phyloP scores from a whole-genome alignment of 1,140 invertebrate genomes.

The Riptortus pedestris region DNA sequence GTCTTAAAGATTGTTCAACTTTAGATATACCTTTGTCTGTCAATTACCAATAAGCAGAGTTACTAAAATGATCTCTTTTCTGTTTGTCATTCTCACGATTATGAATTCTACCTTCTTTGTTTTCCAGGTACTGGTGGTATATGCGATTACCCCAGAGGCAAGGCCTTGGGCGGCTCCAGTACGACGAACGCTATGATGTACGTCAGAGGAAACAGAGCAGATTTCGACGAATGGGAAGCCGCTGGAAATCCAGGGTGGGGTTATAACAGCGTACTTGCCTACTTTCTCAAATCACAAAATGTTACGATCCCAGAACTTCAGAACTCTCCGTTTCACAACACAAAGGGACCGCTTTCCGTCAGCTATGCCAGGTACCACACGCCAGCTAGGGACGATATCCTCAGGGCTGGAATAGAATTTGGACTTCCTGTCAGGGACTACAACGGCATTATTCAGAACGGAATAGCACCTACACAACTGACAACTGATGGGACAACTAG shows the following conservation, averaged over 20 bases:
- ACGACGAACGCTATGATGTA: constrained; percentile 54
- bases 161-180: constrained; percentile 52
- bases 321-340: constrained; percentile 8
- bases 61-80: no score
- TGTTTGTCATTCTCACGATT: no score
- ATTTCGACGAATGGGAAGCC: constrained; percentile 48
- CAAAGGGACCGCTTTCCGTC: not conserved
- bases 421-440: constrained; percentile 57
- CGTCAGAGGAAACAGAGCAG: constrained; percentile 44
- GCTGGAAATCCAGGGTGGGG: constrained; percentile 41
- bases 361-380: constrained; percentile 5
- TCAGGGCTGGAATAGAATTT: constrained; percentile 54
- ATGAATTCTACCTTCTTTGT: no score
- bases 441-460: constrained; percentile 59
- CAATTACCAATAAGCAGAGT: no score
- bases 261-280: constrained; percentile 42
- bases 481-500: constrained; percentile 43
- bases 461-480: constrained; percentile 54
- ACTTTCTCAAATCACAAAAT: constrained; percentile 39
- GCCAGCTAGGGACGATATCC: constrained; percentile 47
- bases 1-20: no score
- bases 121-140: constrained; percentile 36
- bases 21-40: no score
- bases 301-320: constrained; percentile 6
- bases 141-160: constrained; percentile 48